phyloP scores from a whole-genome alignment of 2,797 vertebrate species.

The Brachyalestes nurse region DNA sequence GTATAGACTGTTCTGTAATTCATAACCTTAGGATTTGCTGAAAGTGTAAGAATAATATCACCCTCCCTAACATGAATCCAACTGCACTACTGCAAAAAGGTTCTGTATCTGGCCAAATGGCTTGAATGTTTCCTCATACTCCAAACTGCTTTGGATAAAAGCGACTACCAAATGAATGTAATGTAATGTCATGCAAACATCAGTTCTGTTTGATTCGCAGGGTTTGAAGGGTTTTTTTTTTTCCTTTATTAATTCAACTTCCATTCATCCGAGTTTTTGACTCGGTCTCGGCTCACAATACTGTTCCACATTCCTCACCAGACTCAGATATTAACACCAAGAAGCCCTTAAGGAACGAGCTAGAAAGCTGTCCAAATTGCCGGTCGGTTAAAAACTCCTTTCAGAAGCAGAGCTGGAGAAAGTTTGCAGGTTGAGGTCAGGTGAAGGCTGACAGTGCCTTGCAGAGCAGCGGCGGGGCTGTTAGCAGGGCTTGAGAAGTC shows the following conservation, averaged over 20 bases:
- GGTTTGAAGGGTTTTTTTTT: no score
- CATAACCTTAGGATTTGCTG: no score
- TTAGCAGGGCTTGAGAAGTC: conserved; percentile 13
- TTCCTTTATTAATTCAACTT: no score
- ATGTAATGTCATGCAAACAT: background rate
- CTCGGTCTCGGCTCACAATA: background rate
- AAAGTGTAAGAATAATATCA: no score
- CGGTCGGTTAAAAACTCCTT: conserved; percentile 12
- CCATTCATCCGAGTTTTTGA: background rate
- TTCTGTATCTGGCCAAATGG: no score
- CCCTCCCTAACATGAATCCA: no score
- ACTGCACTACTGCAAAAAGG: no score
- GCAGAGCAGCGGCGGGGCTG: background rate
- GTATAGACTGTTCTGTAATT: no score
- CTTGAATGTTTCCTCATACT: no score
- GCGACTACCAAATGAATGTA: no score
- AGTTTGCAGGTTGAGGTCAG: conserved; percentile 16
- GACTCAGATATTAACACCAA: background rate
- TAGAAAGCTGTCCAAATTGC: background rate
- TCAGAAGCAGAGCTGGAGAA: conserved; percentile 7
- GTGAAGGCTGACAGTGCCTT: conserved; percentile 38
- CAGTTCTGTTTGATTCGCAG: no score
- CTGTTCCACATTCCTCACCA: background rate
- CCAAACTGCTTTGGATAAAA: no score
- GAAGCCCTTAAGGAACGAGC: background rate